Conservation (phyloP, 2,888 invertebrate genomes). For the Sussaba pulchella region DNA sequence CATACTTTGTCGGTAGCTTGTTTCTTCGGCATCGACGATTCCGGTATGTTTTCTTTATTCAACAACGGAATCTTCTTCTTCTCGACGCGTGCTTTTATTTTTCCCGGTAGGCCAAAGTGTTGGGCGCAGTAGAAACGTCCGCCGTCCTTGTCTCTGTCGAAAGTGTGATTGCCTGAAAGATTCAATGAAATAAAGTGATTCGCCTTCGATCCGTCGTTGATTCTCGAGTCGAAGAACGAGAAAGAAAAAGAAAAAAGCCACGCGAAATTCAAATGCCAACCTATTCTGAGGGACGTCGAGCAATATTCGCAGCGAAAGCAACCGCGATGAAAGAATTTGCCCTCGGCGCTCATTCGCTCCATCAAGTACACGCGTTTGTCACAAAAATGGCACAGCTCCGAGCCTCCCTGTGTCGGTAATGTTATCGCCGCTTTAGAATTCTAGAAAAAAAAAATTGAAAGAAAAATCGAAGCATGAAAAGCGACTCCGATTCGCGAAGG, state of each 20-base stretch:
- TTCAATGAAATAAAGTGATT: neutral
- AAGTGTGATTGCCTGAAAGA: constrained; percentile 81
- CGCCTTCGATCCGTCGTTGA: neutral
- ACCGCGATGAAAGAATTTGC: constrained; percentile 95
- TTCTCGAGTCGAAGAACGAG: neutral
- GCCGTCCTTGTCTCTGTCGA: constrained; percentile 81
- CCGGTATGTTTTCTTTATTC: constrained; percentile 83
- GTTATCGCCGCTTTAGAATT: constrained; percentile 87
- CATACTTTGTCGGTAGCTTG: constrained; percentile 84
- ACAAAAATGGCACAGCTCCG: constrained; percentile 95
- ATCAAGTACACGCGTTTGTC: constrained; percentile 96
- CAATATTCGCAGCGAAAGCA: constrained; percentile 98
- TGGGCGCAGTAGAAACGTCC: constrained; percentile 91
- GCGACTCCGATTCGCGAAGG: constrained; percentile 42
- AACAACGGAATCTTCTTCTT: constrained; percentile 78
- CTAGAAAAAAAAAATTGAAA: constrained; percentile 80
- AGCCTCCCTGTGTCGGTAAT: constrained; percentile 88
- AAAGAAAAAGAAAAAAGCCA: neutral
- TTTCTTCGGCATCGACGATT: constrained; percentile 82
- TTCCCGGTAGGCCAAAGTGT: constrained; percentile 89
- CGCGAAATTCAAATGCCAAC: constrained; percentile 79
- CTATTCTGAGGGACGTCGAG: constrained; percentile 92
- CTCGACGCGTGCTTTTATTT: constrained; percentile 81
- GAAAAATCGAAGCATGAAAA: constrained; percentile 56
- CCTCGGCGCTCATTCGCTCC: constrained; percentile 95